Base-by-base conservation (phyloP, 1,140 invertebrate genomes). In the Aphelinus certus region DNA sequence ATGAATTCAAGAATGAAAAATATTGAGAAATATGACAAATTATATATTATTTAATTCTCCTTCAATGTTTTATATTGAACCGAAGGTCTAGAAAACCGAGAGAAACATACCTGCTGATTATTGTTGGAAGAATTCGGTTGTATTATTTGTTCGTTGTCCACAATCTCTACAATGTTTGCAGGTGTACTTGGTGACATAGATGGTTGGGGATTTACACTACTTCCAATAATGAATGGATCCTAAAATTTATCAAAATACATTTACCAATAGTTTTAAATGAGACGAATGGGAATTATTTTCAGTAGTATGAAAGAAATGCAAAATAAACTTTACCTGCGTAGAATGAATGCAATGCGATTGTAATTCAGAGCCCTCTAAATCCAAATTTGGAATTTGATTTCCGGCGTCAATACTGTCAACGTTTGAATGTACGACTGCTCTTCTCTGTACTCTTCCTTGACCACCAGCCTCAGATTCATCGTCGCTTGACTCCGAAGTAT, bases 401-500 rank as follows among this genome's bases (percentile, higher is more conserved):
- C 77, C 83, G 68, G 76, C 58, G 53, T 75, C 71, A 7, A 74
- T 57, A 42, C 78, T 75, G 5, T 9, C 67, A 47, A 43, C 57
- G 9, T 43, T 62, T 2, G 71, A 80, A 47, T 49, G 80, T 26
- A 26, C 26, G 26, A 26, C 26, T 26, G 26, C 26, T 26, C 26
- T 26, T 26, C 26, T 26, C 74, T 68, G 77, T 71, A 66, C 73
- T 26, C 26, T 78, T 4, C 67, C 68, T 76, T 75, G 76, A 10
- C 76, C 78, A 45, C 82, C 82, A 6, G 78, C 64, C 62, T 87
- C 85, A 5, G 81, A 86, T 63, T 86, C 85, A 51, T 85, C 84
- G n/a, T 86, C 86, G 48, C 84, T 87, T 3, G 84, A 85, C 10
- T 83, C 82, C 67, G 83, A 85, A 79, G 62, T 72, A 49, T 76